These are phyloP conservation scores for Phenacoccus solenopsis DNA, from an alignment of 1,140 invertebrate genomes.

Conservation along the genomic window DNA sequence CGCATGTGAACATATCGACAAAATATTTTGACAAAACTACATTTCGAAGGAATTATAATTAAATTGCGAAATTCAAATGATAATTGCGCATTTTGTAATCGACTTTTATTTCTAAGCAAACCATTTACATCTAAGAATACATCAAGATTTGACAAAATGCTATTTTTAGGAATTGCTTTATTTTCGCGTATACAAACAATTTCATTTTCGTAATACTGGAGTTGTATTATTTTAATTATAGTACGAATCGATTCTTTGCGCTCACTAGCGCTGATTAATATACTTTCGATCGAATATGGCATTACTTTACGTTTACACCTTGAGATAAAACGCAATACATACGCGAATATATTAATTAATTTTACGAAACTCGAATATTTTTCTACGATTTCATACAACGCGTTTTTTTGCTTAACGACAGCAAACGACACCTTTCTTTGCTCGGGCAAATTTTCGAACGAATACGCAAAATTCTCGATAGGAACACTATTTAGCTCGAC, in stretches of 20 bases:
- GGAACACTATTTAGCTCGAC: background rate
- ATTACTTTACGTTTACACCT: no score
- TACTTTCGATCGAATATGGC: no score
- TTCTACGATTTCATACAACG: background rate
- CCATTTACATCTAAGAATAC: slow-evolving; percentile 20
- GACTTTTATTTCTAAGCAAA: slow-evolving; percentile 21
- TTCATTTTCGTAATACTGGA: background rate
- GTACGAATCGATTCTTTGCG: no score
- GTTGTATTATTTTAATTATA: background rate
- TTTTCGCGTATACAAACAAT: background rate
- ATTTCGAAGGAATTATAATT: slow-evolving; percentile 21
- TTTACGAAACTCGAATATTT: background rate
- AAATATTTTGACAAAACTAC: slow-evolving; percentile 30
- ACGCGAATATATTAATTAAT: background rate
- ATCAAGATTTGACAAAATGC: background rate
- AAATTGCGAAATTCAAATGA: slow-evolving; percentile 19
- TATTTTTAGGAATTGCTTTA: background rate
- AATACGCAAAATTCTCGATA: no score
- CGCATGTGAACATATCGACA: slow-evolving; percentile 28
- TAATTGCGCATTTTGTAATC: slow-evolving; percentile 20
- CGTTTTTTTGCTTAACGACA: background rate
- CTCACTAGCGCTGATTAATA: no score
- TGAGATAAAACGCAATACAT: no score
- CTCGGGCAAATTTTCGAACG: background rate
- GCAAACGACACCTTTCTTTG: background rate